A percentile compares a stretch with the other conserved stretches of the same genome.
These are phyloP conservation scores for Bombus affinis DNA, from an alignment of 1,140 invertebrate genomes.

Conservation along the genomic window DNA sequence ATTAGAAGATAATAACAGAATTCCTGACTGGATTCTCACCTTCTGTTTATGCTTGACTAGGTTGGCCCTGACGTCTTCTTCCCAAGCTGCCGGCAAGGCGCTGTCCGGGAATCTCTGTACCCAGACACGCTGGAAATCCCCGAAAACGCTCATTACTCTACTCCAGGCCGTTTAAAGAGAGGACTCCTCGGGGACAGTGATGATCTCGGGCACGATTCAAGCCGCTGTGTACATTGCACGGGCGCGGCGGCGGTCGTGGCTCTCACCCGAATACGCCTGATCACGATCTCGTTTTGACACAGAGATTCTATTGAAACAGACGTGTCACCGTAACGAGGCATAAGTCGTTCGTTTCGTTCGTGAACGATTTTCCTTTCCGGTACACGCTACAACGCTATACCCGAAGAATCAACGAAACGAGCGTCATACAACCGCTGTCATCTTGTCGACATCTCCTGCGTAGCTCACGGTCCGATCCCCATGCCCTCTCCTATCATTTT, in stretches of 20 bases:
- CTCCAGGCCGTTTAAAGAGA: constrained; percentile 20
- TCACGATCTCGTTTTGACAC: constrained; percentile 36
- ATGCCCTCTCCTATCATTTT: constrained; percentile 54
- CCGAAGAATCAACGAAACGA: constrained; percentile 36
- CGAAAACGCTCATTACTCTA: constrained; percentile 90
- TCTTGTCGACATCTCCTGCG: constrained; percentile 69
- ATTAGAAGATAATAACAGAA: neutral
- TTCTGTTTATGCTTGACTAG: constrained; percentile 93
- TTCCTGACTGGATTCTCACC: constrained; percentile 65
- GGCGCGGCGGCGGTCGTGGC: constrained; percentile 60
- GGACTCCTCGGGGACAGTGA: constrained; percentile 45
- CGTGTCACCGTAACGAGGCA: constrained; percentile 32
- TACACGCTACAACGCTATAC: neutral
- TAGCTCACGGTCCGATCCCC: constrained; percentile 66
- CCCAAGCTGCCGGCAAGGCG: constrained; percentile 93
- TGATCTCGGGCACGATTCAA: constrained; percentile 27
- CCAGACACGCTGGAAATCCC: constrained; percentile 94
- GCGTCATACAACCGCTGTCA: constrained; percentile 67
- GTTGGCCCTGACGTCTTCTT: constrained; percentile 94
- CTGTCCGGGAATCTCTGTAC: constrained; percentile 93
- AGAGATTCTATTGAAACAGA: constrained; percentile 4
- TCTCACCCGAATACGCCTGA: constrained; percentile 33
- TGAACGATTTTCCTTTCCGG: constrained; percentile 1
- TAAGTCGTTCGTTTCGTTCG: constrained; percentile 29
- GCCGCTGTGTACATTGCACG: constrained; percentile 59